Evolutionary conservation across 2,888 invertebrate genomes (phyloP).

Genomic region (Leptinotarsa peninsularis): DNA sequence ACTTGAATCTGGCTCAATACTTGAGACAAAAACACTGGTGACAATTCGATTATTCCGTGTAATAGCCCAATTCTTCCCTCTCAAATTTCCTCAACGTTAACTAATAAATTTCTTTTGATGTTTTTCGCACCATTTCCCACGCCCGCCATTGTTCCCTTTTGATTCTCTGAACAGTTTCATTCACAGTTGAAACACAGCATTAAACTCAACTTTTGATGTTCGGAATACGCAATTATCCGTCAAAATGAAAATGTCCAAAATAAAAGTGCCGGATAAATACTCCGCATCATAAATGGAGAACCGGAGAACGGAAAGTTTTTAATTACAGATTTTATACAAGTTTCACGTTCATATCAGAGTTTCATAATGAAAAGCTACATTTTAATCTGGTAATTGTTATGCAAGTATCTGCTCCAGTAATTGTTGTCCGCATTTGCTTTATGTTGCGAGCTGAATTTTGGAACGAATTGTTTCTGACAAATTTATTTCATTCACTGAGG

Average conservation of each 20-base stretch:
- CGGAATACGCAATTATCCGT: constrained; percentile 16
- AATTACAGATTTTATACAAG: constrained; percentile 24
- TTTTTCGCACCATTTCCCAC: constrained; percentile 3
- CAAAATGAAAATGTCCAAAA: constrained; percentile 23
- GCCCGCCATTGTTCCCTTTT: constrained; percentile 18
- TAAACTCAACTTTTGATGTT: constrained; percentile 18
- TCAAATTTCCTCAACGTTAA: not conserved
- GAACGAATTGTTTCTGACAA: not conserved
- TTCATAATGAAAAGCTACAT: constrained; percentile 25
- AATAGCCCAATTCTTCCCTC: not conserved
- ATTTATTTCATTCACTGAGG: not conserved
- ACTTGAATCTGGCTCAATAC: too few species aligned
- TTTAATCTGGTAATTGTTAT: constrained; percentile 28
- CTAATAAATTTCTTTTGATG: constrained; percentile 7
- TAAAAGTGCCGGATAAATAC: constrained; percentile 19
- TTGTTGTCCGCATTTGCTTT: constrained; percentile 19
- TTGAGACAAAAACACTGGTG: too few species aligned
- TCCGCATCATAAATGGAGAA: constrained; percentile 19
- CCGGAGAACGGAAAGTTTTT: constrained; percentile 20
- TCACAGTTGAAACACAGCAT: constrained; percentile 14
- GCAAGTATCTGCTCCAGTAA: constrained; percentile 19
- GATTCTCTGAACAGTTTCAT: constrained; percentile 13
- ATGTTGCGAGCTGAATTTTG: not conserved
- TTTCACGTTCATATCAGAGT: constrained; percentile 26
- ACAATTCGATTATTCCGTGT: not conserved